Conservation (phyloP, 1,140 invertebrate genomes). For the Drosophila parabipectinata region DNA sequence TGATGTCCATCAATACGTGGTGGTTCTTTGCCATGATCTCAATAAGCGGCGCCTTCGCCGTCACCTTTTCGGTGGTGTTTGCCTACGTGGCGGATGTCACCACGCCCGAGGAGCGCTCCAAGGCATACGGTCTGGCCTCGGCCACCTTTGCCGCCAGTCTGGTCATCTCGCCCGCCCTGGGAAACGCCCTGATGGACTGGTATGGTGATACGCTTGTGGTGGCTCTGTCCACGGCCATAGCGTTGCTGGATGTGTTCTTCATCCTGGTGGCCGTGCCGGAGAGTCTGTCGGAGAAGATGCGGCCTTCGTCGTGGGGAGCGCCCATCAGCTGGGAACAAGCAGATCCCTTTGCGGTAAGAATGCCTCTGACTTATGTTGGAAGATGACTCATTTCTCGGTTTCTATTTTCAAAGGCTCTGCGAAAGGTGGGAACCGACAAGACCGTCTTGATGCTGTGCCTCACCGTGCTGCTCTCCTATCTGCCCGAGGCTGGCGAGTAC, state of each 20-base stretch:
- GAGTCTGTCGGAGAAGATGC: constrained; percentile 96
- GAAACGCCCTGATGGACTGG: constrained; percentile 94
- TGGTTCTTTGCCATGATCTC: constrained; percentile 99
- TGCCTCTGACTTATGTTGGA: background rate
- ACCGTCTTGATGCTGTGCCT: constrained; percentile 98
- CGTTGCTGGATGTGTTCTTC: constrained; percentile 98
- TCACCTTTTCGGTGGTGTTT: constrained; percentile 99
- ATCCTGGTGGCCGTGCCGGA: constrained; percentile 99
- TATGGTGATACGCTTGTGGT: constrained; percentile 98
- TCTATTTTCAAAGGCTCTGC: constrained; percentile 87
- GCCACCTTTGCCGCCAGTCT: constrained; percentile 99
- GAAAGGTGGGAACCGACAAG: constrained; percentile 97
- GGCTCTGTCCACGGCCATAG: constrained; percentile 97
- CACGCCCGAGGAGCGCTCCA: constrained; percentile 96
- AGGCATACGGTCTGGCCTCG: constrained; percentile 98
- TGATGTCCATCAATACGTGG: constrained; percentile 99
- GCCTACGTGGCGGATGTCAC: constrained; percentile 99
- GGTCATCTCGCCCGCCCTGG: constrained; percentile 97
- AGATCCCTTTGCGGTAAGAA: constrained; percentile 95
- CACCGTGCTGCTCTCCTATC: constrained; percentile 98
- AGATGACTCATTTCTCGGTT: background rate
- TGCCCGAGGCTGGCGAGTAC: constrained; percentile 99
- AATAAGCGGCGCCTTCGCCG: constrained; percentile 98
- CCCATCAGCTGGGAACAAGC: constrained; percentile 98
- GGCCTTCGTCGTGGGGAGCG: constrained; percentile 90